phyloP scores from a whole-genome alignment of 2,113 vertebrate genomes.

The Scatophagus argus region DNA sequence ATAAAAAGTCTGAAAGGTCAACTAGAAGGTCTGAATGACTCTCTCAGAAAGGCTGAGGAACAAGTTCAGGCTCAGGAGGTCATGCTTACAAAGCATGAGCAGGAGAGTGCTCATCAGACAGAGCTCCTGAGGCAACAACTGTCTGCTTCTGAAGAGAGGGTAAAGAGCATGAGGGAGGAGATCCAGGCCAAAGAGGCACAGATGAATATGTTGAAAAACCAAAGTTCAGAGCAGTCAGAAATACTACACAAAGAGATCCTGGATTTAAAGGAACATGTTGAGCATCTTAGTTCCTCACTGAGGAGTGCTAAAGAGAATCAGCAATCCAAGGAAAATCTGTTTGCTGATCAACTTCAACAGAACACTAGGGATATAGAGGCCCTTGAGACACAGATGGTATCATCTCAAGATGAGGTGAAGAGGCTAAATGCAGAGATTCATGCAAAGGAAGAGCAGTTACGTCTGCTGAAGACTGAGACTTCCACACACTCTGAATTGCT shows the following conservation, averaged over 20 bases:
- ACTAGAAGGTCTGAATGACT: constrained; percentile 59
- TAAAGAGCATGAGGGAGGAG: constrained; percentile 35
- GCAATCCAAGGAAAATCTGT: constrained; percentile 45
- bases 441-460: constrained; percentile 48
- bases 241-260: constrained; percentile 59
- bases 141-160: constrained; percentile 39
- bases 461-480: constrained; percentile 22
- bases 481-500: constrained; percentile 20
- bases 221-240: constrained; percentile 30
- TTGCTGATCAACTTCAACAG: constrained; percentile 44
- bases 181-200: constrained; percentile 54
- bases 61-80: constrained; percentile 20
- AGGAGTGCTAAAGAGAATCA: constrained; percentile 77
- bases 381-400: constrained; percentile 32
- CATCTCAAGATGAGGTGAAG: constrained; percentile 57
- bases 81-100: constrained; percentile 36
- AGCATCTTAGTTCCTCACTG: constrained; percentile 70
- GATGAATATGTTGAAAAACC: constrained; percentile 26
- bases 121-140: constrained; percentile 71
- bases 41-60: constrained; percentile 46
- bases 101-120: constrained; percentile 48
- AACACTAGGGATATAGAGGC: constrained; percentile 10
- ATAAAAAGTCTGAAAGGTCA: constrained; percentile 71
- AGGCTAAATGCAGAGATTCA: constrained; percentile 46
- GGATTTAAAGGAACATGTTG: constrained; percentile 77